These are phyloP conservation scores for Chanos chanos DNA, from an alignment of 2,797 vertebrate species.

Conservation along the genomic window DNA sequence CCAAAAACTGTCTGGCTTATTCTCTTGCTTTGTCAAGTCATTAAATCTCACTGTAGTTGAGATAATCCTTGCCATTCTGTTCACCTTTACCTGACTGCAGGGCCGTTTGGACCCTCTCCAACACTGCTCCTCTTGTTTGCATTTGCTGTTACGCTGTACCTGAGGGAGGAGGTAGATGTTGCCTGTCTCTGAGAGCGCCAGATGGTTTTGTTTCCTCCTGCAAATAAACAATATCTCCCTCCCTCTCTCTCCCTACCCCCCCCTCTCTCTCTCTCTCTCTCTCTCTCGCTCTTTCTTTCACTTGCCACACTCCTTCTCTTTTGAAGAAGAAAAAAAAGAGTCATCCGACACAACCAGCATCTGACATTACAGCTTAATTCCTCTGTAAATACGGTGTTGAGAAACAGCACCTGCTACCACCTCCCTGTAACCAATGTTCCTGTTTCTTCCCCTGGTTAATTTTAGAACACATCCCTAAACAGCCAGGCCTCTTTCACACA, in stretches of 20 bases:
- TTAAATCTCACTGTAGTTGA: neutral
- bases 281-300: no score
- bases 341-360: conserved; percentile 43
- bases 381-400: conserved; percentile 47
- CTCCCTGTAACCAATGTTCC: conserved; percentile 3
- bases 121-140: conserved; percentile 10
- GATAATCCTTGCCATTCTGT: conserved; percentile 12
- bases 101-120: neutral
- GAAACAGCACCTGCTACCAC: conserved; percentile 53
- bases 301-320: neutral
- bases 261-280: no score
- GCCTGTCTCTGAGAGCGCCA: conserved; percentile 33
- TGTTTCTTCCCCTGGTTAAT: conserved; percentile 14
- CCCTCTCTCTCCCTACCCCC: neutral
- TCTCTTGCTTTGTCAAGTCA: neutral
- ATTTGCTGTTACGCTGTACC: conserved; percentile 1
- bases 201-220: conserved; percentile 45
- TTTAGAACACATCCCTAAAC: conserved; percentile 25
- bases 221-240: conserved; percentile 38
- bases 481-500: conserved; percentile 41
- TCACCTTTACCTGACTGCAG: conserved; percentile 3
- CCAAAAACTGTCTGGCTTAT: no score
- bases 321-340: conserved; percentile 34
- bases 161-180: conserved; percentile 12
- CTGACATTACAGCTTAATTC: conserved; percentile 61